A percentile compares a stretch with the other conserved stretches of the same genome.
Conservation (phyloP, 2,113 vertebrate genomes). For the Periophthalmus modestus region DNA sequence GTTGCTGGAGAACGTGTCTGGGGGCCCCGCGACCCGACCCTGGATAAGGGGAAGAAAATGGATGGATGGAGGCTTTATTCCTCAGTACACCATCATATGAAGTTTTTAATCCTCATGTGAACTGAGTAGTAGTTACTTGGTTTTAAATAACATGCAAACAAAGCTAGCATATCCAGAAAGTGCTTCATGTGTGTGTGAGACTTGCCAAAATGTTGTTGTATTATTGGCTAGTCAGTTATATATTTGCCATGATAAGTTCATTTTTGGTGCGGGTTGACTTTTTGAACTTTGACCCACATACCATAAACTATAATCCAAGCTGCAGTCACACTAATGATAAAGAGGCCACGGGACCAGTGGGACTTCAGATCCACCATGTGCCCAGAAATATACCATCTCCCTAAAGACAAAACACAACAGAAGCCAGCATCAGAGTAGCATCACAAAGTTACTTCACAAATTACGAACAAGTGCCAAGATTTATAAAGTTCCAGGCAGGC, state of each 20-base stretch:
- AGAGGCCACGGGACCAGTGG: neutral
- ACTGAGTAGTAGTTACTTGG: neutral
- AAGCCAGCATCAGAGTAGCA: neutral
- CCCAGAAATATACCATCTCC: neutral
- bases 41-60: too few relatives aligned
- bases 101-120: too few relatives aligned
- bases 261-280: neutral
- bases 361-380: neutral
- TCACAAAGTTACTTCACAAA: neutral
- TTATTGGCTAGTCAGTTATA: neutral
- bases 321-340: neutral
- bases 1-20: too few relatives aligned
- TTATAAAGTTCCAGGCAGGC: neutral
- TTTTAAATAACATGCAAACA: neutral
- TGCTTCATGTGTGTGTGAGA: neutral
- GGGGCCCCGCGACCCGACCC: too few relatives aligned
- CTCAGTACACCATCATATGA: neutral
- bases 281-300: neutral
- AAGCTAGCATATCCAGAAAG: neutral
- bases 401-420: neutral
- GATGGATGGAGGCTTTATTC: too few relatives aligned
- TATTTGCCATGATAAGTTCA: neutral
- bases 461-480: neutral
- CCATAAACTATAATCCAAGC: neutral
- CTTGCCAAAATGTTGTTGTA: neutral